A percentile compares a stretch with the other conserved stretches of the same genome.
These are phyloP conservation scores for Thera britannica DNA, from an alignment of 2,888 invertebrate genomes.

Conservation along the genomic window DNA sequence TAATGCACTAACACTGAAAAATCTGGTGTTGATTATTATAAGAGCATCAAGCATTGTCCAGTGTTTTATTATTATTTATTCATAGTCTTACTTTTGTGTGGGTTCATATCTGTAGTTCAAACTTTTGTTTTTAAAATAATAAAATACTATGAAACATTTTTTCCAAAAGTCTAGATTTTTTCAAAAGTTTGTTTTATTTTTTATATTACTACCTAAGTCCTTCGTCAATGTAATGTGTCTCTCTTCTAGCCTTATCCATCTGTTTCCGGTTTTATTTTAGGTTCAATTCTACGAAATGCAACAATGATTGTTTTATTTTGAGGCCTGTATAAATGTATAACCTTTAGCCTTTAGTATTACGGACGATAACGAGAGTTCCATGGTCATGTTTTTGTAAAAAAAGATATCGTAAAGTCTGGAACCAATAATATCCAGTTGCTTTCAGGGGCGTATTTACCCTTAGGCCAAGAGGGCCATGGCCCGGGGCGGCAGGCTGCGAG, in stretches of 20 bases:
- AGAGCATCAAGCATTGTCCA: background rate
- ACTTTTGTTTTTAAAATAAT: no score
- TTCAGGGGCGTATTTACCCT: no score
- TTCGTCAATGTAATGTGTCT: background rate
- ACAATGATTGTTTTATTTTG: slow-evolving; percentile 6
- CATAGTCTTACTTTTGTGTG: no score
- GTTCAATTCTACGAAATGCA: slow-evolving; percentile 16
- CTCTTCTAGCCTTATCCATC: slow-evolving; percentile 10
- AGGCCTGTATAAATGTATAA: background rate
- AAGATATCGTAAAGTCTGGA: background rate
- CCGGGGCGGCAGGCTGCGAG: no score
- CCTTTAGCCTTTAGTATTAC: background rate
- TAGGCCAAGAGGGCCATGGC: no score
- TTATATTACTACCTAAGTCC: background rate
- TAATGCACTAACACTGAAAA: background rate
- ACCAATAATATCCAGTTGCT: no score
- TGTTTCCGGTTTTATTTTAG: slow-evolving; percentile 15
- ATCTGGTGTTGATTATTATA: background rate
- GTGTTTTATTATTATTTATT: no score
- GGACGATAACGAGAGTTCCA: background rate
- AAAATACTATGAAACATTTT: background rate
- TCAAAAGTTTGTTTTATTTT: no score
- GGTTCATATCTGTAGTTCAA: no score
- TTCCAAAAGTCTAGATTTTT: no score
- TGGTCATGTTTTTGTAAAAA: background rate